A percentile compares a stretch with the other conserved stretches of the same genome.
These are phyloP conservation scores for Nudaria mundana DNA, from an alignment of 2,888 invertebrate species.

Conservation along the genomic window DNA sequence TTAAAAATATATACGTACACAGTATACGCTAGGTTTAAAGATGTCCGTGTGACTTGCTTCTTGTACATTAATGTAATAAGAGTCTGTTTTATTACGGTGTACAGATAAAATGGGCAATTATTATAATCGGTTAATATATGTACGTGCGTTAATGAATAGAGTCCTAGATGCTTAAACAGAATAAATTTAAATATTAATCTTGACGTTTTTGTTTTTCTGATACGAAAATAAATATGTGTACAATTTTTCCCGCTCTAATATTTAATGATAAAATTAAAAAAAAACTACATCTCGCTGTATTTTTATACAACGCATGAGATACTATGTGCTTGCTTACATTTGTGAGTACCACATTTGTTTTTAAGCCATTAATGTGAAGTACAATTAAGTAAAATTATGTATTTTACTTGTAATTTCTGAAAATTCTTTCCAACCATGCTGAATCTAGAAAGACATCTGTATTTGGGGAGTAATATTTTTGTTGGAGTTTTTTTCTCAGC, in stretches of 20 bases:
- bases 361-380: no score
- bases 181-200: constrained; percentile 49
- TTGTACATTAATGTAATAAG: constrained; percentile 28
- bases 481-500: no score
- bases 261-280: constrained; percentile 43
- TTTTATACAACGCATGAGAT: constrained; percentile 55
- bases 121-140: constrained; percentile 49
- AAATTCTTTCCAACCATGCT: no score
- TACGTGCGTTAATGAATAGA: constrained; percentile 68
- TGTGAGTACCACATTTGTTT: neutral
- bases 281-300: constrained; percentile 59
- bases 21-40: constrained; percentile 78
- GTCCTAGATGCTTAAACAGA: constrained; percentile 70
- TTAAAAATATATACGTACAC: constrained; percentile 71
- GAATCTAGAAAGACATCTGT: no score
- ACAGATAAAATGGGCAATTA: constrained; percentile 28
- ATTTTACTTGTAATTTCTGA: no score
- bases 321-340: constrained; percentile 11
- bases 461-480: no score
- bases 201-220: constrained; percentile 54
- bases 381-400: no score
- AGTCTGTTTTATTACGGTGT: constrained; percentile 27
- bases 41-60: constrained; percentile 43
- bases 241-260: constrained; percentile 47
- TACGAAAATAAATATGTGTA: constrained; percentile 35